Evolutionary conservation across 2,797 vertebrate species (phyloP).

Genomic region (Corythornis leucogaster): DNA sequence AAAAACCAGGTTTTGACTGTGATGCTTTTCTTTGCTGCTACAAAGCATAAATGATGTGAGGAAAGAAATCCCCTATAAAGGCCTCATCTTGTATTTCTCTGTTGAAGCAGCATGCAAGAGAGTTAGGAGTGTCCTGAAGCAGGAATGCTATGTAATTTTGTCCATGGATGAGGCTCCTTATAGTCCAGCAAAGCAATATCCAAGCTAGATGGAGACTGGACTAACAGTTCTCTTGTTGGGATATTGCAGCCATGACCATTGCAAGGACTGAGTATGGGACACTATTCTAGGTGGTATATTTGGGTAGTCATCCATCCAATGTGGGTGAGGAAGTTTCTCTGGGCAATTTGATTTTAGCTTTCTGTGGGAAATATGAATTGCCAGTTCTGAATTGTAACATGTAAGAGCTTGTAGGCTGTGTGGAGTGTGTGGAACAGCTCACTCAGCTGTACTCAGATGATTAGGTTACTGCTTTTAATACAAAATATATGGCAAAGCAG

Average conservation of each 20-base stretch:
- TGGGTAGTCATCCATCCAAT: not conserved
- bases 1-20: not conserved
- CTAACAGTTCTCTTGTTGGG: not conserved
- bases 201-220: not conserved
- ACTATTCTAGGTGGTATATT: not conserved
- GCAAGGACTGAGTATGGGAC: not conserved
- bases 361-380: not conserved
- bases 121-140: not conserved
- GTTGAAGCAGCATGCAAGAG: not conserved
- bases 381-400: not conserved
- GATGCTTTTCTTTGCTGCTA: not conserved
- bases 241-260: not conserved
- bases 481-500: constrained; percentile 67
- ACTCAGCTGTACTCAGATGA: constrained; percentile 61
- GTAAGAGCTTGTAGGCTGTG: constrained; percentile 8
- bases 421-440: constrained; percentile 34
- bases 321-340: not conserved
- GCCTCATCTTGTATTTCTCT: not conserved
- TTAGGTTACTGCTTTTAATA: constrained; percentile 71
- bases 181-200: not conserved
- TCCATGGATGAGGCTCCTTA: not conserved
- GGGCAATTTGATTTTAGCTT: constrained; percentile 19
- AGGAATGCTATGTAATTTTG: not conserved
- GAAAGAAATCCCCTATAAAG: not conserved
- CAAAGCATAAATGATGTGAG: not conserved